These are phyloP conservation scores for Chaetophractus vellerosus DNA, from an alignment of 2,797 vertebrate species.

Conservation along the genomic window DNA sequence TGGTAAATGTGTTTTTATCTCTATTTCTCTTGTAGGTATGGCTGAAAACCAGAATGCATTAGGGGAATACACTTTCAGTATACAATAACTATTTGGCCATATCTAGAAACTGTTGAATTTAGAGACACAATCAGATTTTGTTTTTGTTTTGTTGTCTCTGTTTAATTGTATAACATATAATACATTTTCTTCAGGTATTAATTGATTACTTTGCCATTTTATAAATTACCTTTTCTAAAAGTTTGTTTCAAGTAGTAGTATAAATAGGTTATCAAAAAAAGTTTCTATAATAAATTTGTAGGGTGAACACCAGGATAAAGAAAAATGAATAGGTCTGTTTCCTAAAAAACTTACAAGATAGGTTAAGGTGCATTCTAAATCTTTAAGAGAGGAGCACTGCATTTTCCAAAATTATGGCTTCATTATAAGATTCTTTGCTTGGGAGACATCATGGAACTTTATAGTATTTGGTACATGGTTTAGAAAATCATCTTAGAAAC, in stretches of 20 bases:
- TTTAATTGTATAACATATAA: constrained; percentile 20
- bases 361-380: constrained; percentile 1
- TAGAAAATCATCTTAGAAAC: not conserved
- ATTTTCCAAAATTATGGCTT: constrained; percentile 7
- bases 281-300: not conserved
- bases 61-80: not conserved
- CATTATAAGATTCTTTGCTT: not conserved
- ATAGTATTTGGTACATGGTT: not conserved
- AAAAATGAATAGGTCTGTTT: constrained; percentile 22
- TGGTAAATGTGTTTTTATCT: constrained; percentile 43
- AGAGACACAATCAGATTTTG: not conserved
- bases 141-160: not conserved
- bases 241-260: not conserved
- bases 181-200: not conserved
- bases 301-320: not conserved
- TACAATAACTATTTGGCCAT: not conserved
- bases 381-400: not conserved
- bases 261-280: not conserved
- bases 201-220: not conserved
- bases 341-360: not conserved
- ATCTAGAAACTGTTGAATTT: constrained; percentile 2
- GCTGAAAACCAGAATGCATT: not conserved
- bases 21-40: not conserved
- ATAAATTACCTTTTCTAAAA: constrained; percentile 46
- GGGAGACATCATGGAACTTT: not conserved